Percentiles rank a stretch among this genome's conserved stretches.
Conservation (phyloP, 2,113 vertebrate species). For the Barbus barbus region DNA sequence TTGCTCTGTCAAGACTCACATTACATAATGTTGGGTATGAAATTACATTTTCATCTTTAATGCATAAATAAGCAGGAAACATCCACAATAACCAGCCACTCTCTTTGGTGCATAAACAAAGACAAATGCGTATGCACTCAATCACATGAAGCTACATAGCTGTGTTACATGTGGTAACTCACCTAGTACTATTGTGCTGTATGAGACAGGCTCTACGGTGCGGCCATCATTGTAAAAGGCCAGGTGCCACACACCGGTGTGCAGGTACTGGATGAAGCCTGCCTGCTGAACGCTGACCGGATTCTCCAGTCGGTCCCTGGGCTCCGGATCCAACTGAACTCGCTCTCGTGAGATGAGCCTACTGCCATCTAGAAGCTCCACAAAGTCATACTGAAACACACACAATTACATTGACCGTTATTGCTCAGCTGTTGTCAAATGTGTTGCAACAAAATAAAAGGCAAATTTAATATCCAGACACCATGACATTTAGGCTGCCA, state of each 20-base stretch:
- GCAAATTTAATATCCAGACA: constrained; percentile 10
- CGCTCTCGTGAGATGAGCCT: constrained; percentile 90
- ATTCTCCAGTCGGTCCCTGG: constrained; percentile 77
- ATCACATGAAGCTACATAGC: not conserved
- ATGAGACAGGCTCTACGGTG: constrained; percentile 88
- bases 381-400: constrained; percentile 90
- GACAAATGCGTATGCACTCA: not conserved
- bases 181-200: constrained; percentile 95
- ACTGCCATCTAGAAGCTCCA: constrained; percentile 95
- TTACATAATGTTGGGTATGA: constrained; percentile 1
- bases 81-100: not conserved
- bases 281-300: constrained; percentile 90
- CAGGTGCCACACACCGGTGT: constrained; percentile 95
- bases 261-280: constrained; percentile 96
- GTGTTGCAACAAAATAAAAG: not conserved
- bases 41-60: not conserved
- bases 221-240: constrained; percentile 98
- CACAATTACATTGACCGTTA: not conserved
- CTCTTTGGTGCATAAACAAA: not conserved
- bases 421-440: not conserved
- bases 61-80: not conserved
- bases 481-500: constrained; percentile 6
- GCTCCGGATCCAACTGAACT: constrained; percentile 77
- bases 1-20: not conserved
- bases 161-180: constrained; percentile 56